Conservation (phyloP, 2,797 vertebrate genomes). For the Poecilia velifera region DNA sequence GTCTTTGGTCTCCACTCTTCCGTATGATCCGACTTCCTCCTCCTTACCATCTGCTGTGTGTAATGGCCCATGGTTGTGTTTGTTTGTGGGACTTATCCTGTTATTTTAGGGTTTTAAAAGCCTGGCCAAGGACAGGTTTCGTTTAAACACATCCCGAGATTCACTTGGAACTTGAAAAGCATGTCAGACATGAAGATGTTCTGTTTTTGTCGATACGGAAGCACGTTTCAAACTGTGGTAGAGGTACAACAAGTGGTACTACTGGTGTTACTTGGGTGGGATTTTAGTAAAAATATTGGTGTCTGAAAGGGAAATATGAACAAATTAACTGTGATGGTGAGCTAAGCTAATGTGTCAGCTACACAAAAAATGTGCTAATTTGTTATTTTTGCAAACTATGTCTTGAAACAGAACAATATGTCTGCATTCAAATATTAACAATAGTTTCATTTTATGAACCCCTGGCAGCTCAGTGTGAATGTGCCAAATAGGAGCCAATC, state of each 20-base stretch:
- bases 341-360: not conserved
- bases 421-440: not conserved
- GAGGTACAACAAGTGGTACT: not conserved
- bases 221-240: not conserved
- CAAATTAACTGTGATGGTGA: not conserved
- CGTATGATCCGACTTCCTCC: conserved; percentile 36
- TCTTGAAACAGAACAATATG: not conserved
- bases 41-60: conserved; percentile 61
- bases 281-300: not conserved
- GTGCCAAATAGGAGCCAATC: not conserved
- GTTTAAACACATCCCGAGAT: not conserved
- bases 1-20: conserved; percentile 45
- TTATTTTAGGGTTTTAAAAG: conserved; percentile 22
- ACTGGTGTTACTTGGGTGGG: not conserved
- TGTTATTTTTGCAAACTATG: not conserved
- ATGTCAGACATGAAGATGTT: not conserved
- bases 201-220: not conserved
- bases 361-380: not conserved
- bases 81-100: conserved; percentile 28
- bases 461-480: not conserved
- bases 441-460: not conserved
- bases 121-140: conserved; percentile 9
- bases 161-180: not conserved
- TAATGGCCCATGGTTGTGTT: conserved; percentile 47
- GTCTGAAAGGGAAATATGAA: not conserved